Evolutionary conservation across 2,797 vertebrate genomes (phyloP).

Genomic region (Chanos chanos): DNA sequence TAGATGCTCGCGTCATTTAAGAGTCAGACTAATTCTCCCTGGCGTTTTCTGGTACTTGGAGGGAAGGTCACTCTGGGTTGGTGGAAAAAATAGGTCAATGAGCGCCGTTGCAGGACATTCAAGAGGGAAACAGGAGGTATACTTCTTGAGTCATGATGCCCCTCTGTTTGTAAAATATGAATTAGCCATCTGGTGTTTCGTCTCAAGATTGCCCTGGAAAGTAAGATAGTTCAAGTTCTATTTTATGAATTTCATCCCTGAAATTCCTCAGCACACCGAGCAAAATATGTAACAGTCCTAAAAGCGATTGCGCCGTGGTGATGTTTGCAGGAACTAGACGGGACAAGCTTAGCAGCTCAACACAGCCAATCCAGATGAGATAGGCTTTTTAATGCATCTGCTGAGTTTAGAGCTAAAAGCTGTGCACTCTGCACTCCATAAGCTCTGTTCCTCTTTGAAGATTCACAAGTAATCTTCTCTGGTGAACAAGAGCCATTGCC

Average conservation of each 20-base stretch:
- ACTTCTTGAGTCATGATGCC: constrained; percentile 13
- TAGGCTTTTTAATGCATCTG: background rate
- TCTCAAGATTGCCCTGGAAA: background rate
- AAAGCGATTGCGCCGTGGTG: too few species aligned
- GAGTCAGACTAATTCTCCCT: constrained; percentile 18
- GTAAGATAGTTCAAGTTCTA: too few species aligned
- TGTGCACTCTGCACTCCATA: constrained; percentile 24
- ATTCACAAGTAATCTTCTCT: constrained; percentile 12
- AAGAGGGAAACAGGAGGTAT: background rate
- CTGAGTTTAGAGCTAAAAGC: constrained; percentile 15
- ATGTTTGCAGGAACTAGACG: too few species aligned
- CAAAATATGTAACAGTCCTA: too few species aligned
- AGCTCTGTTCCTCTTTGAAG: constrained; percentile 25
- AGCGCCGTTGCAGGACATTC: constrained; percentile 19
- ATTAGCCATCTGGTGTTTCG: background rate
- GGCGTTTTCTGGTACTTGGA: constrained; percentile 34
- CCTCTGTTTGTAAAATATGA: too few species aligned
- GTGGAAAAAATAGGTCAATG: constrained; percentile 25
- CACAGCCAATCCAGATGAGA: too few species aligned
- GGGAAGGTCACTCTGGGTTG: constrained; percentile 11
- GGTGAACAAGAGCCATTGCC: constrained; percentile 15
- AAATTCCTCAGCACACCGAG: too few species aligned
- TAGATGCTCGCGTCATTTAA: constrained; percentile 26
- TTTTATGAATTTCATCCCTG: too few species aligned
- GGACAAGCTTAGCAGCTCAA: too few species aligned